A percentile compares a stretch with the other conserved stretches of the same genome.
Conservation (phyloP, 2,797 vertebrate species). For the Xyrichtys novacula region DNA sequence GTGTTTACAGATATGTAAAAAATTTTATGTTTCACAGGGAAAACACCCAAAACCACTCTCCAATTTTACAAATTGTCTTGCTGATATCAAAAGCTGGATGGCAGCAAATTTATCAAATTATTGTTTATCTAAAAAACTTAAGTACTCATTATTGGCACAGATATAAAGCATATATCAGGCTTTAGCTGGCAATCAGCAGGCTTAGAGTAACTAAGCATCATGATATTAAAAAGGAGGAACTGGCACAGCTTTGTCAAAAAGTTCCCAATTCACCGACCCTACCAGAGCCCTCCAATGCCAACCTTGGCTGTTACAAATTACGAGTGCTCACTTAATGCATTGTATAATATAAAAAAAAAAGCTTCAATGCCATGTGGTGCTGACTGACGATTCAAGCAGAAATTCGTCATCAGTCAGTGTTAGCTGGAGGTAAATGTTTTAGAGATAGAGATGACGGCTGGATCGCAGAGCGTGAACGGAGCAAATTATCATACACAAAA, state of each 20-base stretch:
- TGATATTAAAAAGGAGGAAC: neutral
- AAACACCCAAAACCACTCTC: no score
- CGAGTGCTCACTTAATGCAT: neutral
- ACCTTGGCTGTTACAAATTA: neutral
- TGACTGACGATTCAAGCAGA: neutral
- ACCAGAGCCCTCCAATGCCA: neutral
- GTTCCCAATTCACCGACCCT: neutral
- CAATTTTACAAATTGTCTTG: no score
- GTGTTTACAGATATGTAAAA: no score
- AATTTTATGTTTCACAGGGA: no score
- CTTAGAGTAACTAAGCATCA: constrained; percentile 3
- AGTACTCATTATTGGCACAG: no score
- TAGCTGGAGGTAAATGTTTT: neutral
- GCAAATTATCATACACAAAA: neutral
- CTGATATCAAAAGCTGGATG: no score
- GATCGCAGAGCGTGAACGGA: constrained; percentile 1
- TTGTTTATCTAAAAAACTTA: no score
- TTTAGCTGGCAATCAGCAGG: neutral
- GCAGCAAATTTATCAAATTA: no score
- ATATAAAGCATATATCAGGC: neutral
- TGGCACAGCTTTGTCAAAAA: neutral
- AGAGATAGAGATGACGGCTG: neutral
- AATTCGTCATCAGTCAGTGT: neutral
- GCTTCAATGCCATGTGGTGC: neutral
- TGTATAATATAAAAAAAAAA: no score